phyloP scores from a whole-genome alignment of 2,888 invertebrate genomes.

The Standfussiana lucernea region DNA sequence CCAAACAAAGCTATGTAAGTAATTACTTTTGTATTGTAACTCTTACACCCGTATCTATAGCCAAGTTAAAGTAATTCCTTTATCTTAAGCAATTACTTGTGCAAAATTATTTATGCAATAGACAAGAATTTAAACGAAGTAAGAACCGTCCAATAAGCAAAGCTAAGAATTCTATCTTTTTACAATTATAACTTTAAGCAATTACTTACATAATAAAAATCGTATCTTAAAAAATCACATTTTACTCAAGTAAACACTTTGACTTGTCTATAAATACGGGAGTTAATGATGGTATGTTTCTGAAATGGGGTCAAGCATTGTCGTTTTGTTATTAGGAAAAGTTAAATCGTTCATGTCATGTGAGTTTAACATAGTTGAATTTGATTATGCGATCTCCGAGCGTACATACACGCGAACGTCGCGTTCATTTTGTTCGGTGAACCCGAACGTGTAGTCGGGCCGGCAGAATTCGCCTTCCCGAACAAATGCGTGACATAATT shows the following conservation, averaged over 20 bases:
- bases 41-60: too few species aligned
- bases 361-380: background rate
- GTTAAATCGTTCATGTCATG: conserved; percentile 14
- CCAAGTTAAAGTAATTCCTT: too few species aligned
- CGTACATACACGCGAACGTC: background rate
- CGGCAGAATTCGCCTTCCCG: background rate
- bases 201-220: too few species aligned
- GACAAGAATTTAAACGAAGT: too few species aligned
- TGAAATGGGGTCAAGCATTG: conserved; percentile 12
- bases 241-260: too few species aligned
- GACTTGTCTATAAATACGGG: too few species aligned
- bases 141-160: too few species aligned
- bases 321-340: conserved; percentile 1
- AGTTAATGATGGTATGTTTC: conserved; percentile 12
- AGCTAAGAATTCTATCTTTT: too few species aligned
- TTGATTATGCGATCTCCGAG: background rate
- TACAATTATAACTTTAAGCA: too few species aligned
- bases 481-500: background rate
- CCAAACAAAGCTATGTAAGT: conserved; percentile 29
- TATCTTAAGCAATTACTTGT: too few species aligned
- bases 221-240: too few species aligned
- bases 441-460: background rate
- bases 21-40: conserved; percentile 26
- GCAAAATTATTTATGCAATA: too few species aligned
- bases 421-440: background rate